Base-by-base conservation (phyloP, 23 tunicate species). In the Ciona savignyi region DNA sequence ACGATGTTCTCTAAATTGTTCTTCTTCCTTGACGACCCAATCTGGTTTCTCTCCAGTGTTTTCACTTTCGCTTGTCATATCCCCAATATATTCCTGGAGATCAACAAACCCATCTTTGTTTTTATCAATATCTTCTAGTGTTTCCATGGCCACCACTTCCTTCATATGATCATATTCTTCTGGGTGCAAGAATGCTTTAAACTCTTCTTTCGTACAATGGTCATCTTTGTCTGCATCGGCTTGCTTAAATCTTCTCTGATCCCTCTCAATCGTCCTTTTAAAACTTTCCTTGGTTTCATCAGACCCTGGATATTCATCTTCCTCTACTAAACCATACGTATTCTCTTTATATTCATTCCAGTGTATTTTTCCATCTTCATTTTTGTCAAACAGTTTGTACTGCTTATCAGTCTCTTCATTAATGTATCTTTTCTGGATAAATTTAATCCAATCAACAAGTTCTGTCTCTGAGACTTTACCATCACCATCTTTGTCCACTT, bases 291-390 rank as follows among this genome's bases (percentile, higher is more conserved):
- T 80, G 1, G 77, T 72, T 9, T 70, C 70, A n/a, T 65, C 86
- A 28, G 73, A 51, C 6, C 66, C 75, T 6, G 73, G 51, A 2
- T 67, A 0, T 23, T 81, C 68, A 21, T 86, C 82, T 30, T 78
- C 95, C 2, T 68, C 56, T 30, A 93, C 69, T 66, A 93, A 93
- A 42, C 94, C 98, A 82, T 89, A 93, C 2, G 90, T 93, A 25
- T 33, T 28, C 32, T 93, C 68, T 35, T 86, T 89, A 35, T 93
- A 93, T 77, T 93, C 98, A 60, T 86, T 81, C 98, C 98, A 93
- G 30, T 77, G 82, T 27, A 93, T 72, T 69, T 69, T 68, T 3
- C 82, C 85, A 71, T 93, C 89, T 35, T 82, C 62, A 35, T 93
- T 74, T 26, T 34, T 70, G 82, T 93, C 98, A 56, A 81, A 84